These are phyloP conservation scores for Erynnis tages DNA, from an alignment of 2,888 invertebrate genomes.

Conservation along the genomic window DNA sequence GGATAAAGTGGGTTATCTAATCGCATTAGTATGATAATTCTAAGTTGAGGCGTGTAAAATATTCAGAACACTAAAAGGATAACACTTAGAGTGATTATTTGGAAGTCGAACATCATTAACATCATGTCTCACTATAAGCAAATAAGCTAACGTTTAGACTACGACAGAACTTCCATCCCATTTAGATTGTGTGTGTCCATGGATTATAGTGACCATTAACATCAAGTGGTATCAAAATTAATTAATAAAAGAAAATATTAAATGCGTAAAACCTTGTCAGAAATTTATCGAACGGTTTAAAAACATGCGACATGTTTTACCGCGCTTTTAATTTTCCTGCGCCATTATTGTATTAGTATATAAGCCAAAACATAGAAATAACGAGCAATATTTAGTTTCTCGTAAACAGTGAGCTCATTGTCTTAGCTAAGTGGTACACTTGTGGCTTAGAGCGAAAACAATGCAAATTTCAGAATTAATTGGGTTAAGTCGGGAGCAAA, in stretches of 20 bases:
- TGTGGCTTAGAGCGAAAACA: conserved; percentile 7
- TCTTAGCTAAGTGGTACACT: neutral
- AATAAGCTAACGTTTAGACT: neutral
- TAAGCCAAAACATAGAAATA: too few species aligned
- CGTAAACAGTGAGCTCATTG: neutral
- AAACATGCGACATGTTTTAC: too few species aligned
- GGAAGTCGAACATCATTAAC: conserved; percentile 1
- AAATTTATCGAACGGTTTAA: too few species aligned
- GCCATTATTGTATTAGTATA: too few species aligned
- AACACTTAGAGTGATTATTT: conserved; percentile 21
- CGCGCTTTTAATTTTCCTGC: too few species aligned
- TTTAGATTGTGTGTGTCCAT: too few species aligned
- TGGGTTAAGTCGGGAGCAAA: conserved; percentile 4
- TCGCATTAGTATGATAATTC: conserved; percentile 18
- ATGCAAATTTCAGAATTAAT: conserved; percentile 11
- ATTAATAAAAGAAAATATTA: too few species aligned
- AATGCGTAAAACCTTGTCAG: too few species aligned
- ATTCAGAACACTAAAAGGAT: conserved; percentile 43
- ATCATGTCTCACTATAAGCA: neutral
- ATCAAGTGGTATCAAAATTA: too few species aligned
- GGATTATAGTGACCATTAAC: too few species aligned
- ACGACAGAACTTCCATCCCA: too few species aligned
- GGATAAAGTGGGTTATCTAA: neutral
- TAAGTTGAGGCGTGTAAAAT: conserved; percentile 31
- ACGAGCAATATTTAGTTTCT: neutral